Conservation (phyloP, 2,888 invertebrate genomes). For the Ornithoptera priamus region DNA sequence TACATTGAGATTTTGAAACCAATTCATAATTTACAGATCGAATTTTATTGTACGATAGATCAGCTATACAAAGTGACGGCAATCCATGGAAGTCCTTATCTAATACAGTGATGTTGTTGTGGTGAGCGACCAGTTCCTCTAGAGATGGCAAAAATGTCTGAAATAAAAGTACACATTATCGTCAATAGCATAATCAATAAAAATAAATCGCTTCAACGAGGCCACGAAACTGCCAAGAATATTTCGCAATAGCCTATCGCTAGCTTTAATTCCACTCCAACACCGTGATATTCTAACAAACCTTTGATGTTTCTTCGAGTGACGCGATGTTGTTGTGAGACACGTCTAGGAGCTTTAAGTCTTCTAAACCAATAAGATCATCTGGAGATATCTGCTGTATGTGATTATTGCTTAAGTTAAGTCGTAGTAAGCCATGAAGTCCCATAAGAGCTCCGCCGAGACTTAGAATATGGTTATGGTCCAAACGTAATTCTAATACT, state of each 20-base stretch:
- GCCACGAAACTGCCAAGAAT: neutral
- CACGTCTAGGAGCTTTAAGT: conserved; percentile 86
- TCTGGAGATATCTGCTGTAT: conserved; percentile 87
- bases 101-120: conserved; percentile 86
- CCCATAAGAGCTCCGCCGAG: conserved; percentile 88
- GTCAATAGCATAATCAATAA: neutral
- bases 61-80: conserved; percentile 89
- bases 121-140: conserved; percentile 87
- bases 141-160: conserved; percentile 89
- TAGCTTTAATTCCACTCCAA: conserved; percentile 32
- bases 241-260: conserved; percentile 36
- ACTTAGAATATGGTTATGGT: conserved; percentile 85
- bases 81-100: conserved; percentile 91
- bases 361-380: conserved; percentile 88
- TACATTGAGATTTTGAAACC: conserved; percentile 89
- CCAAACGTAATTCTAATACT: conserved; percentile 85
- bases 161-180: conserved; percentile 35
- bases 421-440: conserved; percentile 84
- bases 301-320: conserved; percentile 91
- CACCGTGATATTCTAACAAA: conserved; percentile 50
- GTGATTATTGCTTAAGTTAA: conserved; percentile 88
- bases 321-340: conserved; percentile 88
- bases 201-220: conserved; percentile 12
- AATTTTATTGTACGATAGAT: conserved; percentile 89
- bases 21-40: conserved; percentile 85